A percentile compares a stretch with the other conserved stretches of the same genome.
Conservation (phyloP, 2,888 invertebrate species). For the Molorchus minor region DNA sequence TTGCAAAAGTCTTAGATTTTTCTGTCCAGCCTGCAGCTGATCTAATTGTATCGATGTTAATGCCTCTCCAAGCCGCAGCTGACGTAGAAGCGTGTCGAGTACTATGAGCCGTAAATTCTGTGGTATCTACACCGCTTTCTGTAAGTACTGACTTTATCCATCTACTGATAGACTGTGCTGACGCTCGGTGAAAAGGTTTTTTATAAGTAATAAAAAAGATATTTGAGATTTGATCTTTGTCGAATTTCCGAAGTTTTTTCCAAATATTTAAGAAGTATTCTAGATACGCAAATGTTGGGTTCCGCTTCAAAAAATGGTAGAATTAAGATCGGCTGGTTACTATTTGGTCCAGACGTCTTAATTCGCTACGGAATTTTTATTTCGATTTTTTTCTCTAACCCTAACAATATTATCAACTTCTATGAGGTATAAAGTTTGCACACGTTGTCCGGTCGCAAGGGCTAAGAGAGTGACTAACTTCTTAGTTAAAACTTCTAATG, state of each 20-base stretch:
- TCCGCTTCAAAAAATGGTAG: neutral
- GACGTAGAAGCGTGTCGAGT: slow-evolving; percentile 25
- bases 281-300: neutral
- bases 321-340: neutral
- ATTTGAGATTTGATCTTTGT: neutral
- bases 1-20: neutral
- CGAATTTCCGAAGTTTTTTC: neutral
- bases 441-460: neutral
- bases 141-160: slow-evolving; percentile 20
- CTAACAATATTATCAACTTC: neutral
- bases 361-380: neutral
- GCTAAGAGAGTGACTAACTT: neutral
- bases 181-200: slow-evolving; percentile 6
- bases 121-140: slow-evolving; percentile 20
- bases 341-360: neutral
- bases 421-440: neutral
- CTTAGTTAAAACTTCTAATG: neutral
- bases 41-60: slow-evolving; percentile 13
- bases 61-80: slow-evolving; percentile 21
- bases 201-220: too few species aligned
- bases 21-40: slow-evolving; percentile 3
- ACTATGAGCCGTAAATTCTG: slow-evolving; percentile 10
- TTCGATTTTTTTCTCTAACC: neutral
- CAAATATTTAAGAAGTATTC: neutral
- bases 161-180: slow-evolving; percentile 16